Evolutionary conservation across 2,888 invertebrate species (phyloP).

Genomic region (Aquatica leii): DNA sequence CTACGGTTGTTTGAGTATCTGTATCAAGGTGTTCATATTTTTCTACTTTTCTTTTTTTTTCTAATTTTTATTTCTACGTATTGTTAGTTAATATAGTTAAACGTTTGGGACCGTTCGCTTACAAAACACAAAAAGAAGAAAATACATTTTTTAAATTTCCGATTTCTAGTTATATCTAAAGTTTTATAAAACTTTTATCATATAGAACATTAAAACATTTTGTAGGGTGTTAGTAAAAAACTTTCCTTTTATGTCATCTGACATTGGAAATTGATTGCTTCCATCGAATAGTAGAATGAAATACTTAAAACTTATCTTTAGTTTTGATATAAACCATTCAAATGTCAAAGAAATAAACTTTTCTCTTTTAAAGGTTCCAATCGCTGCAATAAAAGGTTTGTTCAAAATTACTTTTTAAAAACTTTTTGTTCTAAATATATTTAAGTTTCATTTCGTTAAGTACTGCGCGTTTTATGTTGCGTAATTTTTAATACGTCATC

Average conservation of each 20-base stretch:
- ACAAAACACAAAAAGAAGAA: too few relatives aligned
- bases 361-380: slow-evolving; percentile 9
- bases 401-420: slow-evolving; percentile 21
- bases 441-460: slow-evolving; percentile 10
- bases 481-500: neutral
- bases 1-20: slow-evolving; percentile 14
- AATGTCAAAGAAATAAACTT: slow-evolving; percentile 10
- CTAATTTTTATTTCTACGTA: neutral
- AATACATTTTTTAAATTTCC: too few relatives aligned
- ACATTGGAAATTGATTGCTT: slow-evolving; percentile 34
- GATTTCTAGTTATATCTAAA: too few relatives aligned
- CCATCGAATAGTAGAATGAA: slow-evolving; percentile 23
- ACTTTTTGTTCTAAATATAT: slow-evolving; percentile 6
- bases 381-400: slow-evolving; percentile 19
- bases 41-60: neutral
- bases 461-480: neutral
- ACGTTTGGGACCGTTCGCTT: too few relatives aligned
- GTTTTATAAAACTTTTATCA: slow-evolving; percentile 18
- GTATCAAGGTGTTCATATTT: neutral
- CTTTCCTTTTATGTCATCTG: slow-evolving; percentile 29
- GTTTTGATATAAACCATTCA: slow-evolving; percentile 27
- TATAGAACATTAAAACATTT: slow-evolving; percentile 33
- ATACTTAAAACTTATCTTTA: slow-evolving; percentile 28
- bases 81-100: too few relatives aligned
- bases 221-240: slow-evolving; percentile 29